Conservation (phyloP, 2,113 vertebrate species). For the Riparia riparia region DNA sequence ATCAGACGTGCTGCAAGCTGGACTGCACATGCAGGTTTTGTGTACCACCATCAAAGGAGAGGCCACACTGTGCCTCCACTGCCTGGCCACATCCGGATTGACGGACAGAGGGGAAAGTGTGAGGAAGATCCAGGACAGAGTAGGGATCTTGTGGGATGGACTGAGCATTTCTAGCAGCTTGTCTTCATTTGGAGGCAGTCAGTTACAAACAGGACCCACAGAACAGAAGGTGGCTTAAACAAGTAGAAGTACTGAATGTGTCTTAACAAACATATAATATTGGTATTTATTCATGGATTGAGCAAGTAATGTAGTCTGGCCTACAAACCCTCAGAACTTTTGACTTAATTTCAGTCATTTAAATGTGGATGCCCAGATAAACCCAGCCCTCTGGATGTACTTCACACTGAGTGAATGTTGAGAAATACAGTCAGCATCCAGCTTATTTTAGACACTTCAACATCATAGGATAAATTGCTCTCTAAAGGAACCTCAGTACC, state of each 20-base stretch:
- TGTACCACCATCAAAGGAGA: not conserved
- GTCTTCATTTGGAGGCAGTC: not conserved
- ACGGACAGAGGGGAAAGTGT: fast-evolving
- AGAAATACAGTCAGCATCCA: not conserved
- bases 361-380: not conserved
- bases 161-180: not conserved
- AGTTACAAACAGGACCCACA: not conserved
- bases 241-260: not conserved
- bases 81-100: not conserved
- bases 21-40: not conserved
- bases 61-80: not conserved
- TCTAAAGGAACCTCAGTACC: not conserved
- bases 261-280: fast-evolving
- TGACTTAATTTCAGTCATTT: not conserved
- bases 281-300: not conserved
- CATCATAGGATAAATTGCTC: not conserved
- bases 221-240: not conserved
- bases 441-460: not conserved
- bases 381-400: not conserved
- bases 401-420: not conserved
- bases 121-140: not conserved
- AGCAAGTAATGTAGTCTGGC: not conserved
- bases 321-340: not conserved
- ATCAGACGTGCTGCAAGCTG: not conserved
- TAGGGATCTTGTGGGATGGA: not conserved